Percentiles rank a stretch among this genome's conserved stretches.
Evolutionary conservation across 2,888 invertebrate species (phyloP).

Genomic region (Acanthosepion lycidas): DNA sequence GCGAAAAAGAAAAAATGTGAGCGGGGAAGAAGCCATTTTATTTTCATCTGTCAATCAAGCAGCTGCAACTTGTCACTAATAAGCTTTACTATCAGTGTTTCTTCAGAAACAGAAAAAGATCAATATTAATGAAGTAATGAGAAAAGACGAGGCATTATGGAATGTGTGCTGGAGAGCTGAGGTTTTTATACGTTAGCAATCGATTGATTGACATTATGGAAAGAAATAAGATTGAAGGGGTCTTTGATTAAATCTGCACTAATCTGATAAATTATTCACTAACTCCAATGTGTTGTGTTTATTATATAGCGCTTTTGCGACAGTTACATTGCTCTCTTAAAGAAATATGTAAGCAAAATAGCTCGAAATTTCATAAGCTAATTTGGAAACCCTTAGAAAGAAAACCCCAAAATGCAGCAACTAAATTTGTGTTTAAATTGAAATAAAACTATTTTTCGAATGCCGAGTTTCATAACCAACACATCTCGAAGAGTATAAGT

Average conservation of each 20-base stretch:
- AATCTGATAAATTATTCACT: neutral
- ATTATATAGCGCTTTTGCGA: neutral
- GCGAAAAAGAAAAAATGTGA: neutral
- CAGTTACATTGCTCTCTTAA: neutral
- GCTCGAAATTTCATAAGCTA: too few relatives aligned
- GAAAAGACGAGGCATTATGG: neutral
- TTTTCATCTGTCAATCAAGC: neutral
- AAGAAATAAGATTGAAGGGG: neutral
- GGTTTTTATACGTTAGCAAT: too few relatives aligned
- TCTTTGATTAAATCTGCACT: neutral
- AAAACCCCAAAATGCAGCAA: too few relatives aligned
- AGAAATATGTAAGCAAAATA: too few relatives aligned
- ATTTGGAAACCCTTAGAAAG: too few relatives aligned
- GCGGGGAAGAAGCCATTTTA: neutral
- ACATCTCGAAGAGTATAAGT: too few relatives aligned
- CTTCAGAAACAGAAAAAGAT: neutral
- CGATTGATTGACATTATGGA: neutral
- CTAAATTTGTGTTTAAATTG: too few relatives aligned
- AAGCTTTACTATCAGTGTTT: neutral
- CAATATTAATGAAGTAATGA: neutral
- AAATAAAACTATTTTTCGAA: too few relatives aligned
- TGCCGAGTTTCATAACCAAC: too few relatives aligned
- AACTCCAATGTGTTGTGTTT: neutral
- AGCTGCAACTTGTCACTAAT: neutral
- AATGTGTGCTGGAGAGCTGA: neutral